Base-by-base conservation (phyloP, 1,140 invertebrate genomes). In the Drosophila ananassae region DNA sequence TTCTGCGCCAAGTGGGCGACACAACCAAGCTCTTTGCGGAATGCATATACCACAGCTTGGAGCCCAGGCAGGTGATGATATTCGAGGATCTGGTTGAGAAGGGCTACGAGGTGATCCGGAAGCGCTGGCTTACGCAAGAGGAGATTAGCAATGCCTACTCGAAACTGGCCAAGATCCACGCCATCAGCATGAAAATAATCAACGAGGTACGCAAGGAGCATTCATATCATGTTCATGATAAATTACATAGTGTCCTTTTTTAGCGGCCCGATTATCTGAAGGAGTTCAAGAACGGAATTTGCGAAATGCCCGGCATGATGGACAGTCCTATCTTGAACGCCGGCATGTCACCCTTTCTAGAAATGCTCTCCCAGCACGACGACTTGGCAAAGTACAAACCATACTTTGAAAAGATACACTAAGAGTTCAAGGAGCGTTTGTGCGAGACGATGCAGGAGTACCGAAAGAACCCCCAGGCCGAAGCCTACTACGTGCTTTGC, bases 131-230 rank as follows among this genome's bases (percentile, higher is more conserved):
- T 0, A 76, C 46, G 0, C 4, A 17, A 30, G 59, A 81, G 13
- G 85, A 90, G 48, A 30, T 84, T 0, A 62, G 75, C 6, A 25
- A 24, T 2, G 77, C 67, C 1, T 76, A 57, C 30, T 7, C 21
- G 0, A 90, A 81, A 13, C 13, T 90, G 12, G 85, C 83, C 25
- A 83, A 81, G 44, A 75, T 73, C 50, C 83, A 90, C 47, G 85
- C 85, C 0, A 13, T 69, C 5, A 81, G 79, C 30, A 73, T 78
- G 59, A 73, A 75, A 22, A 2, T 80, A 2, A 57, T 73, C 0
- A 48, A 69, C 3, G 74, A 87, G 61, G 67, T 73, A 22, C 30
- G 17, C 17, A 39, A 28, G 4, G 30, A 28, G 5, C 13, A 3
- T 25, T 32, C 3, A 39, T 21, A 13, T 52, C 50, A 37, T 8